Evolutionary conservation across 2,888 invertebrate species (phyloP).

Genomic region (Xiphydria camelus): DNA sequence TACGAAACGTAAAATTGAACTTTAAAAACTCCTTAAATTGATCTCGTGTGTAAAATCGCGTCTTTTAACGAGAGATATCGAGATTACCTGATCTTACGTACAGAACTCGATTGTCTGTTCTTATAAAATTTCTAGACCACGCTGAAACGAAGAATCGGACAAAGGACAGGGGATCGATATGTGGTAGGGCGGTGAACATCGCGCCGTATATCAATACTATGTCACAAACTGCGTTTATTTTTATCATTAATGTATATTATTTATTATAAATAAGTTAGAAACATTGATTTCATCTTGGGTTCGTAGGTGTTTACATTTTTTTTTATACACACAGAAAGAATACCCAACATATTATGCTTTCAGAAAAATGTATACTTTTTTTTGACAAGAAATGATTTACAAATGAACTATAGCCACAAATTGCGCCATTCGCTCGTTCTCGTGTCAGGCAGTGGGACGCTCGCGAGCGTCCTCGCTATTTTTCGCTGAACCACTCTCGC

Average conservation of each 20-base stretch:
- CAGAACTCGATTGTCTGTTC: too few relatives aligned
- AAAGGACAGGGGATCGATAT: too few relatives aligned
- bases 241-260: conserved; percentile 57
- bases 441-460: conserved; percentile 23
- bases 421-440: conserved; percentile 33
- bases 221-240: conserved; percentile 50
- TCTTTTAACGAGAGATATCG: too few relatives aligned
- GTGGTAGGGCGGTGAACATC: too few relatives aligned
- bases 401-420: conserved; percentile 61
- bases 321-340: conserved; percentile 57
- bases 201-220: conserved; percentile 21
- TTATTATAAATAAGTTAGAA: conserved; percentile 59
- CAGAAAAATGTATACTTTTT: conserved; percentile 61
- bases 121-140: too few relatives aligned
- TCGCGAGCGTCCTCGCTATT: conserved; percentile 13
- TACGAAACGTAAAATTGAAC: too few relatives aligned
- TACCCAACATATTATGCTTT: conserved; percentile 50
- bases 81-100: too few relatives aligned
- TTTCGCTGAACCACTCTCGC: conserved; percentile 12
- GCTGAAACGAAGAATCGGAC: too few relatives aligned
- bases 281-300: conserved; percentile 54
- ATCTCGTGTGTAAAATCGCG: too few relatives aligned
- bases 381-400: conserved; percentile 62
- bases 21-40: too few relatives aligned
- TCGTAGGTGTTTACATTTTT: conserved; percentile 56